Evolutionary conservation across 2,888 invertebrate species (phyloP).

Genomic region (Amiota communis): DNA sequence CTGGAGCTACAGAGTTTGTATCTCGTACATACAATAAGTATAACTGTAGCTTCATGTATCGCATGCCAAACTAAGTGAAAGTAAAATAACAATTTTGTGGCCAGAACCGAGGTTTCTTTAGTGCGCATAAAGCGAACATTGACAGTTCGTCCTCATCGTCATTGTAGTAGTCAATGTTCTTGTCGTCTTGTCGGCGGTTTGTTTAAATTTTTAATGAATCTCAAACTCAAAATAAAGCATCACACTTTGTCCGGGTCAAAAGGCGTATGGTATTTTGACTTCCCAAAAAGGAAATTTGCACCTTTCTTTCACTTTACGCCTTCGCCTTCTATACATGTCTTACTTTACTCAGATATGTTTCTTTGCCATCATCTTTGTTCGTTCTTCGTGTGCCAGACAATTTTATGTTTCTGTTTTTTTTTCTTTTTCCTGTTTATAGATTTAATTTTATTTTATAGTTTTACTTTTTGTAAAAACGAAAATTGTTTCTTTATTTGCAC

Average conservation of each 20-base stretch:
- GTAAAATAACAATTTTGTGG: slow-evolving; percentile 26
- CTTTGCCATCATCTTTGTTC: neutral
- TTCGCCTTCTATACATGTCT: neutral
- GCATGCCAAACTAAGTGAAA: slow-evolving; percentile 21
- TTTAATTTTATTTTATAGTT: slow-evolving; percentile 70
- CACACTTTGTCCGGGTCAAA: slow-evolving; percentile 12
- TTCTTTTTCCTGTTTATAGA: slow-evolving; percentile 54
- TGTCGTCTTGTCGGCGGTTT: slow-evolving; percentile 35
- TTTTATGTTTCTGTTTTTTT: slow-evolving; percentile 59
- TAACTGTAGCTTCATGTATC: neutral
- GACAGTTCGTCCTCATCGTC: slow-evolving; percentile 38
- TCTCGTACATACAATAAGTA: too few species aligned
- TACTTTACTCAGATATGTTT: slow-evolving; percentile 48
- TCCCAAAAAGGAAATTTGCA: neutral
- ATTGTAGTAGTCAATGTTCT: too few species aligned
- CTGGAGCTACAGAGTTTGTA: slow-evolving; percentile 13
- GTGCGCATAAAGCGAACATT: slow-evolving; percentile 51
- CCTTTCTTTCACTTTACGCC: neutral
- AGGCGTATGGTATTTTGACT: slow-evolving; percentile 5
- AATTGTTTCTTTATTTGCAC: slow-evolving; percentile 63
- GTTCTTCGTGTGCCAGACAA: slow-evolving; percentile 63
- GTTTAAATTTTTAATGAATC: slow-evolving; percentile 54
- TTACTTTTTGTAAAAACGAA: slow-evolving; percentile 37
- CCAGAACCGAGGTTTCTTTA: slow-evolving; percentile 20
- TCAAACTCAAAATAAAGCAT: slow-evolving; percentile 32